Evolutionary conservation across 2,113 vertebrate genomes (phyloP).

Genomic region (Thunnus maccoyii): DNA sequence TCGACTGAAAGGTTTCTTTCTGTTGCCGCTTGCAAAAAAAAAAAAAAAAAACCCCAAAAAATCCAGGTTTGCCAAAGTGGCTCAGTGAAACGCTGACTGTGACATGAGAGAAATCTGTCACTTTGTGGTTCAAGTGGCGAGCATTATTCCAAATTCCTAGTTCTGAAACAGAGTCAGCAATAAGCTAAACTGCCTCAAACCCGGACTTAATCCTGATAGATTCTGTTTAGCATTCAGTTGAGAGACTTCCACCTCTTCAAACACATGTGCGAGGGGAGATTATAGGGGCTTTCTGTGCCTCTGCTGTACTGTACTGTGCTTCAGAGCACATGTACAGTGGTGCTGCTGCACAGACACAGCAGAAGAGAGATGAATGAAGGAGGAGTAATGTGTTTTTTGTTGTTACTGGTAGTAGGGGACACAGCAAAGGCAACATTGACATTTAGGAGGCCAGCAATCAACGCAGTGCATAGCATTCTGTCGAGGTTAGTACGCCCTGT

Average conservation of each 20-base stretch:
- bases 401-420: slow-evolving; percentile 14
- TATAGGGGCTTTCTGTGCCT: slow-evolving; percentile 66
- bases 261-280: slow-evolving; percentile 72
- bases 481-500: slow-evolving; percentile 37
- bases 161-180: slow-evolving; percentile 71
- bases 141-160: slow-evolving; percentile 50
- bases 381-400: not conserved
- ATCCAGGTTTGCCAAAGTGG: not conserved
- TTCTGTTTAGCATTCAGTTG: slow-evolving; percentile 80
- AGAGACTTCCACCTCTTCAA: slow-evolving; percentile 80
- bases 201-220: slow-evolving; percentile 81
- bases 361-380: slow-evolving; percentile 18
- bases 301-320: slow-evolving; percentile 51
- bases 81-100: not conserved
- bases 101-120: slow-evolving; percentile 25
- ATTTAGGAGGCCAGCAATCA: slow-evolving; percentile 29
- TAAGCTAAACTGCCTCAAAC: slow-evolving; percentile 77
- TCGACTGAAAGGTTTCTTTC: slow-evolving; percentile 56
- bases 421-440: slow-evolving; percentile 34
- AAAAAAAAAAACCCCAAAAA: not conserved
- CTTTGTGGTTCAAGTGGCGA: slow-evolving; percentile 31
- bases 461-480: not conserved
- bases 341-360: slow-evolving; percentile 18
- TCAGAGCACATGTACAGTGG: slow-evolving; percentile 45
- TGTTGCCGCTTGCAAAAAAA: not conserved